Percentiles rank a stretch among this genome's conserved stretches.
These are phyloP conservation scores for Capreolus pygargus DNA, from an alignment of 2,113 vertebrate species.

Conservation along the genomic window DNA sequence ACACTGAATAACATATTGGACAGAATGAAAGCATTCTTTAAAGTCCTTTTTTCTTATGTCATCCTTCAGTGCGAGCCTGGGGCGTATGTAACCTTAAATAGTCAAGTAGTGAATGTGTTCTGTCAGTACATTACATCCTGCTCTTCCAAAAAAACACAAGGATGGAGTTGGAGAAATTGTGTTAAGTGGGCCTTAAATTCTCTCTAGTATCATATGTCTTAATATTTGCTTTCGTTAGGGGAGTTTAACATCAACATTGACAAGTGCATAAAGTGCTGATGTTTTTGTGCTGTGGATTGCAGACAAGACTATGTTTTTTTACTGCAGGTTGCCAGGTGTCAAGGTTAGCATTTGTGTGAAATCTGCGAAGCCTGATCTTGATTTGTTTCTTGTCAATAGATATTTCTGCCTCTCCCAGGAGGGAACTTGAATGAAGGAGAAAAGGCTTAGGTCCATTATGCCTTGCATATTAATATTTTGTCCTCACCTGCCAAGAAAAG, in stretches of 20 bases:
- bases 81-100: background rate
- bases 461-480: background rate
- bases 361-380: background rate
- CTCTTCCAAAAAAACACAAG: background rate
- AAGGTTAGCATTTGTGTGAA: background rate
- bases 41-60: background rate
- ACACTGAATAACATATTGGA: background rate
- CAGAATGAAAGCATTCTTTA: background rate
- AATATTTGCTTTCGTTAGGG: background rate
- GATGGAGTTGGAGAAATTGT: background rate
- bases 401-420: background rate
- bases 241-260: background rate
- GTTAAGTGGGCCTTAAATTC: background rate
- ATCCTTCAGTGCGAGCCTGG: background rate
- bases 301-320: background rate
- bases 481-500: background rate
- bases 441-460: background rate
- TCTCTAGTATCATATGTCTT: background rate
- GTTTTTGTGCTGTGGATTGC: background rate
- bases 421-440: background rate
- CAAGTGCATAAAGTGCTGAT: background rate
- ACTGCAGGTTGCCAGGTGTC: background rate
- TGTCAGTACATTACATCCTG: background rate
- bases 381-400: background rate
- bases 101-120: background rate